These are phyloP conservation scores for Elegia similella DNA, from an alignment of 2,888 invertebrate species.

Conservation along the genomic window DNA sequence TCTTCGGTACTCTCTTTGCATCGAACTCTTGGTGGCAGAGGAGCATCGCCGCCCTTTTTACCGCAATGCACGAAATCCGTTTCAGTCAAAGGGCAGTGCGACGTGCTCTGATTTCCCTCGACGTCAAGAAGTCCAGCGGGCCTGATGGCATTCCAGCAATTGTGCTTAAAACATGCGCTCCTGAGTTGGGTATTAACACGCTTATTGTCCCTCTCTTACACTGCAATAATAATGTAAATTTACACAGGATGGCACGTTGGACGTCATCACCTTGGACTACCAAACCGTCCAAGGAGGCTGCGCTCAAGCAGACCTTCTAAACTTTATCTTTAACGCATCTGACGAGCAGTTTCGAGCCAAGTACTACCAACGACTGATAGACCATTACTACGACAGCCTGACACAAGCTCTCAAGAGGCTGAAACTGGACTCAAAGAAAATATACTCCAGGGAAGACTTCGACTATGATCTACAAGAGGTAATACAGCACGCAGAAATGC, in stretches of 20 bases:
- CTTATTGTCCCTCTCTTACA: not conserved
- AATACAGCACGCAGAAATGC: not conserved
- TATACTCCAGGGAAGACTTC: constrained; percentile 35
- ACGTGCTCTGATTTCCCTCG: no score
- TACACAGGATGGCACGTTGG: constrained; percentile 35
- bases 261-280: constrained; percentile 35
- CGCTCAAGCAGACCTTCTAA: constrained; percentile 34
- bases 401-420: constrained; percentile 29
- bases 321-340: constrained; percentile 39
- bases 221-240: not conserved
- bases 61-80: no score
- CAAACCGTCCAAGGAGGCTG: constrained; percentile 33
- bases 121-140: no score
- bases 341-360: constrained; percentile 37
- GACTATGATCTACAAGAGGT: constrained; percentile 38
- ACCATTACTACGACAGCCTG: constrained; percentile 38
- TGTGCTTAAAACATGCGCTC: no score
- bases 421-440: constrained; percentile 28
- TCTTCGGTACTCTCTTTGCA: no score
- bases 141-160: no score
- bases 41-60: no score
- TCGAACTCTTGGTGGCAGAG: no score
- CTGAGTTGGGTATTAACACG: no score
- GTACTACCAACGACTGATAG: constrained; percentile 31
- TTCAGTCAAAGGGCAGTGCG: no score